Evolutionary conservation across 2,797 vertebrate genomes (phyloP).

Genomic region (Orientallactaga sibirica): DNA sequence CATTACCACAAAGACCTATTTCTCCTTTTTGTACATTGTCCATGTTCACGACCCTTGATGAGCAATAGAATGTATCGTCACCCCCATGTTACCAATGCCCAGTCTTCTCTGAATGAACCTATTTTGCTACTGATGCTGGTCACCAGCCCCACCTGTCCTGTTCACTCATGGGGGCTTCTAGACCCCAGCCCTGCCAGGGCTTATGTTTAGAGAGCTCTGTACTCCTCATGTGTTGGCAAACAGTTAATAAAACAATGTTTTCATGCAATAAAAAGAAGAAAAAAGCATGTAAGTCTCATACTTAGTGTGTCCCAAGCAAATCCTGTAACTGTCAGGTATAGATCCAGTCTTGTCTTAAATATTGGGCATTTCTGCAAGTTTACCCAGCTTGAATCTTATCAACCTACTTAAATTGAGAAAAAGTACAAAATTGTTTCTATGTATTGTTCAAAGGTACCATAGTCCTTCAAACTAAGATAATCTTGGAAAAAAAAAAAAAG

Average conservation of each 20-base stretch:
- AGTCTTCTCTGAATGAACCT: constrained; percentile 96
- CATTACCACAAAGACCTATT: constrained; percentile 99
- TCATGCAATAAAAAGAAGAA: constrained; percentile 86
- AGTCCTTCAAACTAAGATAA: background rate
- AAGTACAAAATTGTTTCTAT: background rate
- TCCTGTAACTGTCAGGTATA: background rate
- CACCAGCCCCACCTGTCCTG: constrained; percentile 89
- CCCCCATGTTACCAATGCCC: constrained; percentile 90
- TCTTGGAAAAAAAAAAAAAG: background rate
- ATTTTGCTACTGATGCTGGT: constrained; percentile 93
- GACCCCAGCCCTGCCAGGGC: constrained; percentile 79
- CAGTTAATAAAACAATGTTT: constrained; percentile 99
- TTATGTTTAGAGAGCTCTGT: constrained; percentile 86
- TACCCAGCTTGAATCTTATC: background rate
- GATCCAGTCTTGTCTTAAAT: background rate
- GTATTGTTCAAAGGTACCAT: background rate
- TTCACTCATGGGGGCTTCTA: constrained; percentile 74
- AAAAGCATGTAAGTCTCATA: background rate
- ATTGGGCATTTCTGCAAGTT: background rate
- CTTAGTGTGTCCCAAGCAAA: background rate
- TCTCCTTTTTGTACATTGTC: constrained; percentile 99
- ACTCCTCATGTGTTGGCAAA: constrained; percentile 95
- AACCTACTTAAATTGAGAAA: background rate
- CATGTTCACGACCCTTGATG: constrained; percentile 95
- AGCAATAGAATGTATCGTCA: constrained; percentile 96